Percentiles rank a stretch among this genome's conserved stretches.
Evolutionary conservation across 2,888 invertebrate genomes (phyloP).

Genomic region (Cylindroiulus punctatus): DNA sequence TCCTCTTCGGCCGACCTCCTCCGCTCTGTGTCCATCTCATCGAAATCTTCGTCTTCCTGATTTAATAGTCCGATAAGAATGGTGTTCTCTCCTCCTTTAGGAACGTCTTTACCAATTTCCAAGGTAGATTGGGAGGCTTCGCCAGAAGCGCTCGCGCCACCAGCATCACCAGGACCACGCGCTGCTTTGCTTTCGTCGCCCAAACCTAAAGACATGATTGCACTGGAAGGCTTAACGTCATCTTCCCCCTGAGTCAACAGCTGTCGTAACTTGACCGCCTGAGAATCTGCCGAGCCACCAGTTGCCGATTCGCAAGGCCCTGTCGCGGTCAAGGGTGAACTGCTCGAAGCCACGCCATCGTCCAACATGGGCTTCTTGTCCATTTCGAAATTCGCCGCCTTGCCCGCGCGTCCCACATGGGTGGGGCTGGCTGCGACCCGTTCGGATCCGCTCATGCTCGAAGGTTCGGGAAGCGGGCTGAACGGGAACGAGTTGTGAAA

Average conservation of each 20-base stretch:
- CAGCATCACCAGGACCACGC: neutral
- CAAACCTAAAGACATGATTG: constrained; percentile 47
- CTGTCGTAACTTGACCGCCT: constrained; percentile 67
- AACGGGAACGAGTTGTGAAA: constrained; percentile 73
- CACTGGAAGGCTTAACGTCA: constrained; percentile 66
- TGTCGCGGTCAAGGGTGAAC: constrained; percentile 11
- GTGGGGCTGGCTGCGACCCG: constrained; percentile 27
- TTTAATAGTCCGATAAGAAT: constrained; percentile 72
- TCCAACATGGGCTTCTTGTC: constrained; percentile 54
- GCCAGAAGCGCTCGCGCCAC: neutral
- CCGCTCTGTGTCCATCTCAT: constrained; percentile 61
- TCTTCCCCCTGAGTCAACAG: constrained; percentile 68
- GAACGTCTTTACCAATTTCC: constrained; percentile 48
- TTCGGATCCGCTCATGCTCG: constrained; percentile 63
- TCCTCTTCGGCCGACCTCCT: neutral
- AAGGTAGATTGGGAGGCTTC: neutral
- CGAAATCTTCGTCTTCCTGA: constrained; percentile 74
- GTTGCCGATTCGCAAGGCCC: neutral
- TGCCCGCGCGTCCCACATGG: neutral
- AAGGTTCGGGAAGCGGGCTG: constrained; percentile 72
- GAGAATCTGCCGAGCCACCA: constrained; percentile 31
- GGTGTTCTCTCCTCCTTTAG: constrained; percentile 60
- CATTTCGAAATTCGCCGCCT: neutral
- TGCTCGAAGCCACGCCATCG: constrained; percentile 53
- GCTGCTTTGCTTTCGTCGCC: constrained; percentile 53